Evolutionary conservation across 2,888 invertebrate genomes (phyloP), one percentile per base, ranked within the genome.

Genomic region (Leptinotarsa haldemani): DNA sequence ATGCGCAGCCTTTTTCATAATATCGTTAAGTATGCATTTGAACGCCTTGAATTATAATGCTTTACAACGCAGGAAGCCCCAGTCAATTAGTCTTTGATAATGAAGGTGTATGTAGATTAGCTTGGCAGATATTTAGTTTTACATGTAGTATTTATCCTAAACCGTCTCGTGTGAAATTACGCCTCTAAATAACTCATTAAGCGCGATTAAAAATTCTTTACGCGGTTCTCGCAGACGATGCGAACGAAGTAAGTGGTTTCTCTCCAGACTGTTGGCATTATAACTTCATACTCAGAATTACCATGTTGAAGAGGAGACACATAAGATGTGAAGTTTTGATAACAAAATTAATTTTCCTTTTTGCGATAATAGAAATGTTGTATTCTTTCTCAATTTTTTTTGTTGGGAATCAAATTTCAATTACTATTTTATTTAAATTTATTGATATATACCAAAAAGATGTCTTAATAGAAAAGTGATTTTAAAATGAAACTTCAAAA

Each of bases 41-140:
- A 22, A 56, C 56, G 20, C 56, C 56, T 20, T 50, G 50, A 50
- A 50, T 50, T 50, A 50, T 50, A 50, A 50, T n/a, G 50, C 50
- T 50, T n/a, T 15, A 50, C n/a, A 56, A 56, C 56, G 20, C 56
- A 73, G 63, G 69, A 69, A 73, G 65, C 69, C 64, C 53, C 69
- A 69, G 69, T 63, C 73, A 73, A 73, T 73, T 73, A 73, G 69
- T 53, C 69, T 73, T 73, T 69, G 64, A 73, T 73, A 69, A 73
- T 69, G 69, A 73, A 69, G 50, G 73, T 65, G 73, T 73, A 73
- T 47, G 69, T 73, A 73, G 73, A 73, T 73, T 69, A 73, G 69
- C 40, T 47, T 30, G 46, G 30, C 58, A 53, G 73, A 69, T 73
- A 73, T 63, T 46, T 65, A 22, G 53, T 69, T 56, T 72, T 72